Base-by-base conservation (phyloP, 2,113 vertebrate species). In the Pao palembangensis region DNA sequence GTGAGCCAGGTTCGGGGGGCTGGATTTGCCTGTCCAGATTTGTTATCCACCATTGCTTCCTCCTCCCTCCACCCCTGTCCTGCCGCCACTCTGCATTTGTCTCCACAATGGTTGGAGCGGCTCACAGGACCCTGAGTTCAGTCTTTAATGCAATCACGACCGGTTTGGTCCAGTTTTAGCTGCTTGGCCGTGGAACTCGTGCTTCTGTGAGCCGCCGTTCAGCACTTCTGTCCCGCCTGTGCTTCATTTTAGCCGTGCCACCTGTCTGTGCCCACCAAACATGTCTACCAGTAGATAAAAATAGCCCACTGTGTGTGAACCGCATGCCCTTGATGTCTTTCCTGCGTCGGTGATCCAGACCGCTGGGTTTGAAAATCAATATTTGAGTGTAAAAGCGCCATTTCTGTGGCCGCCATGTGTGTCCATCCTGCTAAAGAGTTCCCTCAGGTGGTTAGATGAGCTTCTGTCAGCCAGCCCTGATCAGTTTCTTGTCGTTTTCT, bases 1-100 rank as follows among this genome's bases (percentile, higher is more conserved):
- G 97, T 99, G 95, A 99, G 95, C 94, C 90, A 91, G 91, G 93
- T 53, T 88, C 87, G 82, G 90, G 84, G 69, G 61, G 61, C 64
- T 79, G 71, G 77, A 85, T 73, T 62, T 66, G 12, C 63, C 73
- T 76, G 77, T 83, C 79, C 69, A 83, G 75, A 86, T 85, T 83
- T 79, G 67, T 38, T 79, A 83, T 83, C 80, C 84, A 70, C 84
- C 87, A 80, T 80, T 83, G 84, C 84, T 84, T 77, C 77, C 75
- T 74, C 83, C 65, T 65, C 76, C 83, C 80, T 76, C 77, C 76
- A 78, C 81, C 80, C 83, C 63, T 75, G 51, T 78, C 71, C 52
- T 76, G 76, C 79, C 76, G 88, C 90, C 42, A 84, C 90, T 91
- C 75, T 90, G 88, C 91, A 80, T 79, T 58, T 69, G 60, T 78